Percentiles rank a stretch among this genome's conserved stretches.
Evolutionary conservation across 2,113 vertebrate species (phyloP).

Genomic region (Varanus salvator): DNA sequence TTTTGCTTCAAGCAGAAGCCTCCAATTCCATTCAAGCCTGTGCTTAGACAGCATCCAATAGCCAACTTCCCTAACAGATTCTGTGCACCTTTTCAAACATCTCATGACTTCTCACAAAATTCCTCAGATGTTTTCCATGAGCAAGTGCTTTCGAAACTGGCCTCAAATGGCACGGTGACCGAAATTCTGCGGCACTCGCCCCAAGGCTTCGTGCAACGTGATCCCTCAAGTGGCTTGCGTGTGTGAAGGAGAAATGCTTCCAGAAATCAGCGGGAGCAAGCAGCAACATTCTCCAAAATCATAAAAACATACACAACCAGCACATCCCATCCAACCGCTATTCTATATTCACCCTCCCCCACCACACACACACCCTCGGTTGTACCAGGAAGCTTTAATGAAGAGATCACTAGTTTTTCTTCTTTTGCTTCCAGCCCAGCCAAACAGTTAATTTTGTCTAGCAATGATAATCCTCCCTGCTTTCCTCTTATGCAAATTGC

Average conservation of each 20-base stretch:
- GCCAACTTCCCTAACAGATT: not conserved
- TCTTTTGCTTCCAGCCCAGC: constrained; percentile 30
- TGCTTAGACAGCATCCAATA: not conserved
- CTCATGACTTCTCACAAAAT: not conserved
- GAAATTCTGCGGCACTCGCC: not conserved
- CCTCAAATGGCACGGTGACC: not conserved
- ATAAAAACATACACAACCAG: no score
- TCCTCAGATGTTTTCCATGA: not conserved
- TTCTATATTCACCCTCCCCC: not conserved
- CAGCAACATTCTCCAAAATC: not conserved
- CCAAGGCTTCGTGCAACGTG: not conserved
- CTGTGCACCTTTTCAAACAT: not conserved
- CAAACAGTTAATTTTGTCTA: constrained; percentile 33
- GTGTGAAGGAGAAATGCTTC: not conserved
- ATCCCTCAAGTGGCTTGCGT: not conserved
- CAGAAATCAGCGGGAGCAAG: not conserved
- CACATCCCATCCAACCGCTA: not conserved
- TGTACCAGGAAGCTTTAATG: constrained; percentile 41
- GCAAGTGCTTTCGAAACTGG: not conserved
- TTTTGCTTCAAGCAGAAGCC: not conserved
- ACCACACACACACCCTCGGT: not conserved
- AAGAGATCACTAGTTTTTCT: constrained; percentile 38
- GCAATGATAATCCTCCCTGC: constrained; percentile 24
- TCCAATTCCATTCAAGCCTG: not conserved
- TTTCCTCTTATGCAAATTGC: constrained; percentile 31